A percentile compares a stretch with the other conserved stretches of the same genome.
Conservation (phyloP, 2,888 invertebrate genomes). For the Xylocampa areola region DNA sequence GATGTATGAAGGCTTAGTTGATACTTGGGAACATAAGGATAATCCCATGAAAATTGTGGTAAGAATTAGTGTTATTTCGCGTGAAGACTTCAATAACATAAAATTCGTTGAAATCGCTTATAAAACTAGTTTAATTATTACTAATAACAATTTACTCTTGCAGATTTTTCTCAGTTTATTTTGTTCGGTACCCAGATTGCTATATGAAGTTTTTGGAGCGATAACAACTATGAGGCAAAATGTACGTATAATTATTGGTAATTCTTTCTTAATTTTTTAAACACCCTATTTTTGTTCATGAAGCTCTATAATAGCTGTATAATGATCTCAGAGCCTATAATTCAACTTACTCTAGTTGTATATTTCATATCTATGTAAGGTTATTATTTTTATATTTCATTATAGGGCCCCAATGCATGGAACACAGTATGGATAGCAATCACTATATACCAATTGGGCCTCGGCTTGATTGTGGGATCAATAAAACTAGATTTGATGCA, state of each 20-base stretch:
- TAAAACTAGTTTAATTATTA: no score
- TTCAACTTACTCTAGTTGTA: no score
- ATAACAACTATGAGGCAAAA: neutral
- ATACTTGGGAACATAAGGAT: neutral
- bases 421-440: neutral
- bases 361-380: no score
- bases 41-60: neutral
- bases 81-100: no score
- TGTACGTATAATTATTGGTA: no score
- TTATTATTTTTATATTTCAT: no score
- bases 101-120: no score
- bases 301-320: no score
- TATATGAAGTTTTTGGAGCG: neutral
- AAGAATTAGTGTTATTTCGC: neutral
- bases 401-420: neutral
- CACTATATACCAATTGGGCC: neutral
- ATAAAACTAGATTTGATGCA: neutral
- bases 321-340: no score
- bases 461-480: neutral
- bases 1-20: slow-evolving; percentile 1
- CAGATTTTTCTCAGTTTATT: neutral
- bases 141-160: neutral
- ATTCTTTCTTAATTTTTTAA: no score
- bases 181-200: neutral
- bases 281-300: no score